Conservation (phyloP, 2,888 invertebrate species). For the Patella caerulea region DNA sequence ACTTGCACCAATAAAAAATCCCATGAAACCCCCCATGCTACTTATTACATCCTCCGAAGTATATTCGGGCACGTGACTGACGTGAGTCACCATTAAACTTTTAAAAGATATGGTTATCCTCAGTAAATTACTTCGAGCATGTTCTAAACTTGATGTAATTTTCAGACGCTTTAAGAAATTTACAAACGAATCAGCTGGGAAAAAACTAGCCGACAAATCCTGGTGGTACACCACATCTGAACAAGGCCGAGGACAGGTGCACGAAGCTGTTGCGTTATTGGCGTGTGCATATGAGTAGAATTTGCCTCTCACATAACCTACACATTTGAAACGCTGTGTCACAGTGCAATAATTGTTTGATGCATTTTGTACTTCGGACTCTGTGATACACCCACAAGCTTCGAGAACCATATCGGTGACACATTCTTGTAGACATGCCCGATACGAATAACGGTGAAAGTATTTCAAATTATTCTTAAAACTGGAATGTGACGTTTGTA, state of each 20-base stretch:
- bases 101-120: constrained; percentile 5
- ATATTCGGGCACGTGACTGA: neutral
- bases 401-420: neutral
- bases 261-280: neutral
- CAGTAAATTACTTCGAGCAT: neutral
- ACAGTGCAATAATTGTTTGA: neutral
- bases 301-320: neutral
- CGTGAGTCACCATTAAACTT: neutral
- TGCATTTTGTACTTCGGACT: neutral
- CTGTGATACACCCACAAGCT: neutral
- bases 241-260: neutral
- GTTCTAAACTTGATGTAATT: neutral
- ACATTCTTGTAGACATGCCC: neutral
- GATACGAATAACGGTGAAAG: neutral
- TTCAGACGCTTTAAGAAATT: neutral
- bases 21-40: neutral
- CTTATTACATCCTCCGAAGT: neutral
- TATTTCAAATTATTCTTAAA: neutral
- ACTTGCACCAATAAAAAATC: neutral
- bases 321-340: neutral
- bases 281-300: too few species aligned
- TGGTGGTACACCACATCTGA: neutral
- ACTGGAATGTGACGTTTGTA: neutral
- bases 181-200: neutral
- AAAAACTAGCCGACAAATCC: neutral